Percentiles rank a stretch among this genome's conserved stretches.
These are phyloP conservation scores for Suillia variegata DNA, from an alignment of 2,888 invertebrate genomes.

Conservation along the genomic window DNA sequence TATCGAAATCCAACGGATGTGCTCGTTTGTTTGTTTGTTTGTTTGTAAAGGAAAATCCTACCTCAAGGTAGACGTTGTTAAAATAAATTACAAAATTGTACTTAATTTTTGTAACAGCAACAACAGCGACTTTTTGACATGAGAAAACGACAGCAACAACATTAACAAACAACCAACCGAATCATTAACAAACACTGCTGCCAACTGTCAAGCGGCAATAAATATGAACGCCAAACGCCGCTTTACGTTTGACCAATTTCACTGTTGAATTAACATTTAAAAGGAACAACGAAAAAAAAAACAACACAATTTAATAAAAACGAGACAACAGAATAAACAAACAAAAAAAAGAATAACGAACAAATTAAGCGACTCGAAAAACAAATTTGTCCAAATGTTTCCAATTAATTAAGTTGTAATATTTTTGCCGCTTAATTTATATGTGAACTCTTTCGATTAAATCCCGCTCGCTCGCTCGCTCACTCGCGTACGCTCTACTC, in stretches of 20 bases:
- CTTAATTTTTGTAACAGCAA: constrained; percentile 3
- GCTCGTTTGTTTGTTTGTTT: no score
- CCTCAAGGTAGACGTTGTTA: constrained; percentile 13
- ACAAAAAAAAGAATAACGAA: no score
- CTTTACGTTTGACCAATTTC: not conserved
- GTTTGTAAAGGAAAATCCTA: no score
- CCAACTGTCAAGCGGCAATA: constrained; percentile 1
- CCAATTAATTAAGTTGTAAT: no score
- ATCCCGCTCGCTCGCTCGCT: no score
- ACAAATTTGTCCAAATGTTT: no score
- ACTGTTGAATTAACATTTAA: not conserved
- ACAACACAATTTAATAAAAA: not conserved
- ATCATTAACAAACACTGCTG: constrained; percentile 6
- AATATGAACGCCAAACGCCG: not conserved
- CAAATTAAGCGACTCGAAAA: no score
- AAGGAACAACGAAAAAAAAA: not conserved
- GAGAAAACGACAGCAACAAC: not conserved
- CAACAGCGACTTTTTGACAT: not conserved
- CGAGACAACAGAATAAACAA: not conserved
- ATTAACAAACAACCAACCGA: no score
- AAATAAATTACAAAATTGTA: constrained; percentile 19
- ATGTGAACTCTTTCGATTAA: no score
- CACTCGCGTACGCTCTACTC: no score
- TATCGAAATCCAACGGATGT: no score
- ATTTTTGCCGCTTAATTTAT: no score